These are phyloP conservation scores for Heloderma charlesbogerti DNA, from an alignment of 2,113 vertebrate species.

Conservation along the genomic window DNA sequence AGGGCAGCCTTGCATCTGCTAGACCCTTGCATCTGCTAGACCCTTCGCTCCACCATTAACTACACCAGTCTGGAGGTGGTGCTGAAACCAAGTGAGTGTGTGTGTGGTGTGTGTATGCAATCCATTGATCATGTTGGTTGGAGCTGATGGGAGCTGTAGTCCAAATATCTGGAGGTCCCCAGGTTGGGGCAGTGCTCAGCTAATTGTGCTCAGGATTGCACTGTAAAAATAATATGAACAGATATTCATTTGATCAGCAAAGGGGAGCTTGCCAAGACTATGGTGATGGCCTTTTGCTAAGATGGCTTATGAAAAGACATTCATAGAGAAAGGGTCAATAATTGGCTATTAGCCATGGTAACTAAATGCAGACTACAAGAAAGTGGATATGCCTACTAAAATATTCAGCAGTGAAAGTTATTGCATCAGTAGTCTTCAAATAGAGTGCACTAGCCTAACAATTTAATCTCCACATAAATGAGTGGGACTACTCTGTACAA, in stretches of 20 bases:
- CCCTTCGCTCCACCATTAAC: background rate
- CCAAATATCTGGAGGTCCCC: no score
- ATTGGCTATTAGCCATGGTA: background rate
- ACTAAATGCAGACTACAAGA: background rate
- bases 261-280: background rate
- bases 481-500: background rate
- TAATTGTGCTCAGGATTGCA: background rate
- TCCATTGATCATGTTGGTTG: background rate
- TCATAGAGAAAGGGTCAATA: background rate
- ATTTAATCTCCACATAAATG: background rate
- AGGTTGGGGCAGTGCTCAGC: no score
- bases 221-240: background rate
- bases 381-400: slow-evolving; percentile 13
- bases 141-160: background rate
- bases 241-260: background rate
- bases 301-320: background rate
- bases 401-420: slow-evolving; percentile 13
- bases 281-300: background rate
- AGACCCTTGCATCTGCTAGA: background rate
- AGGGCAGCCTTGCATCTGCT: background rate
- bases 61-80: background rate
- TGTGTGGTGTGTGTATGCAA: no score
- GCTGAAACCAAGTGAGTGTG: background rate
- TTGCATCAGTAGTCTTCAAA: background rate
- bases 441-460: background rate